Percentiles rank a stretch among this genome's conserved stretches.
These are phyloP conservation scores for Eurystomus glaucurus DNA, from an alignment of 2,797 vertebrate genomes.

Conservation along the genomic window DNA sequence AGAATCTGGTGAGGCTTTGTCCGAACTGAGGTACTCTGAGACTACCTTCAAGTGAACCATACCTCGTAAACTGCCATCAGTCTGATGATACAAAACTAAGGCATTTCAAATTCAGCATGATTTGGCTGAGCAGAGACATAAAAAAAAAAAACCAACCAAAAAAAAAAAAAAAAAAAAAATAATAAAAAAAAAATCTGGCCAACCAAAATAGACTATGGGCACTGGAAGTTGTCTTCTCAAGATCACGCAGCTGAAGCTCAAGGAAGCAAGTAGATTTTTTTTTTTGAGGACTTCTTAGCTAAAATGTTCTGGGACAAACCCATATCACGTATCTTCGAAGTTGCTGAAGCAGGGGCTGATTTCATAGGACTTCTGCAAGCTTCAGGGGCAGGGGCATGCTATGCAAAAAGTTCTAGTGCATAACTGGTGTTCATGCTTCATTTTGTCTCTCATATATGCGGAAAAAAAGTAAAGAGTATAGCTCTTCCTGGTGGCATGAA, in stretches of 20 bases:
- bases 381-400: background rate
- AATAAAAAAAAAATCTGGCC: too few species aligned
- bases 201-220: background rate
- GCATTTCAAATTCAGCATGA: background rate
- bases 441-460: background rate
- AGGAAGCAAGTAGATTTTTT: background rate
- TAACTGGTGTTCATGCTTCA: background rate
- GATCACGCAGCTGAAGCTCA: background rate
- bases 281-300: background rate
- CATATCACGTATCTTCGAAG: rapidly evolving
- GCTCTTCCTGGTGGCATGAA: background rate
- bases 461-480: background rate
- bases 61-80: background rate
- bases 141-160: too few species aligned
- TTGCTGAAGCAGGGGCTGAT: background rate
- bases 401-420: background rate
- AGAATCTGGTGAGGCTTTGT: background rate
- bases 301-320: background rate
- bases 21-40: background rate
- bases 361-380: background rate
- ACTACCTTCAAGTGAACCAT: background rate
- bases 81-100: background rate
- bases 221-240: background rate
- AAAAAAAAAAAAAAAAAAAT: background rate
- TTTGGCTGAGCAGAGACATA: background rate